Conservation (phyloP, 2,797 vertebrate species). For the Glossophaga mutica region DNA sequence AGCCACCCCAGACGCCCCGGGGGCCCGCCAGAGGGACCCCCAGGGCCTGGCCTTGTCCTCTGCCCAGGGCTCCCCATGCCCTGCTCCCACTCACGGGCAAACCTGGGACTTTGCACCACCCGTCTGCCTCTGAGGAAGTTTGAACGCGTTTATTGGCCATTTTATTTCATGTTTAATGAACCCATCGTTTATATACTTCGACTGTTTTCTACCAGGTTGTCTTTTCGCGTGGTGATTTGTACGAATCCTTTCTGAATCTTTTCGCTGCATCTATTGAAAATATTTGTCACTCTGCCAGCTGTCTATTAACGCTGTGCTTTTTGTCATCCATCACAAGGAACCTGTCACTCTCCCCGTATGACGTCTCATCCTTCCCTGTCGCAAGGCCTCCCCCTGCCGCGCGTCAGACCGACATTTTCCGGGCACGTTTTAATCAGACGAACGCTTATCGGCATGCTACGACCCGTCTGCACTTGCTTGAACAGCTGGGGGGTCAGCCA, state of each 20-base stretch:
- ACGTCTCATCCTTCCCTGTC: not conserved
- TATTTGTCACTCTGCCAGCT: not conserved
- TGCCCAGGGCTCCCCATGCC: fast-evolving
- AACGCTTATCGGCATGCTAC: fast-evolving
- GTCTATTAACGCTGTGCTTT: not conserved
- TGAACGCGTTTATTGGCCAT: not conserved
- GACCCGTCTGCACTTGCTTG: fast-evolving
- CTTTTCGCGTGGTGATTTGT: not conserved
- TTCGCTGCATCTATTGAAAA: not conserved
- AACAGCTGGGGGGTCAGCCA: fast-evolving
- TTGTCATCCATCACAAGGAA: not conserved
- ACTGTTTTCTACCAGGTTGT: not conserved
- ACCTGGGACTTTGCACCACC: no score
- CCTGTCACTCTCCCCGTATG: fast-evolving
- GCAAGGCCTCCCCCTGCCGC: fast-evolving
- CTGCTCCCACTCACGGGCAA: fast-evolving
- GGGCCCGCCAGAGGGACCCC: not conserved
- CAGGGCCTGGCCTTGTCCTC: not conserved
- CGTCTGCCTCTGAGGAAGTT: not conserved
- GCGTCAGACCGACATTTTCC: not conserved
- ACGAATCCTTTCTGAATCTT: not conserved
- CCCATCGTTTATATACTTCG: fast-evolving
- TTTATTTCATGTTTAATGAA: not conserved
- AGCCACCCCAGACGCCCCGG: fast-evolving
- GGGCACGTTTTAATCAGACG: not conserved